Conservation (phyloP, 2,113 vertebrate genomes). For the Sardina pilchardus region DNA sequence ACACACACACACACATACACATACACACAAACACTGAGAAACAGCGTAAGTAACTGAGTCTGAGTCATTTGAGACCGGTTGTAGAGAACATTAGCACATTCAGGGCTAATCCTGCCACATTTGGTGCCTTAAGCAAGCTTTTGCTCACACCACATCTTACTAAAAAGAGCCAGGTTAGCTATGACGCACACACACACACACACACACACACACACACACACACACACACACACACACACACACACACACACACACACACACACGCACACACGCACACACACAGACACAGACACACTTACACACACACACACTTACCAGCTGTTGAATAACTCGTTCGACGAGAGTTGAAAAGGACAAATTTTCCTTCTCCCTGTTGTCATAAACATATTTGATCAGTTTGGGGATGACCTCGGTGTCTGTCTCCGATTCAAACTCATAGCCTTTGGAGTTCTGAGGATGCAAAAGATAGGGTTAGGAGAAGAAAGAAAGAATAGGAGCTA, state of each 20-base stretch:
- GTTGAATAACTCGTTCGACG: slow-evolving; percentile 90
- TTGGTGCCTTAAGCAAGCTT: too few relatives aligned
- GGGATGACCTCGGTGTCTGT: slow-evolving; percentile 96
- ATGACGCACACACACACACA: too few relatives aligned
- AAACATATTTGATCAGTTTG: slow-evolving; percentile 93
- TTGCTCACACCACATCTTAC: too few relatives aligned
- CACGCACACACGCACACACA: neutral
- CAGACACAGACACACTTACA: neutral
- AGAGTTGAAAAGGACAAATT: slow-evolving; percentile 83
- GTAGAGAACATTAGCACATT: too few relatives aligned
- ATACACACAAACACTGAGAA: neutral
- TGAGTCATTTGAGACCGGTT: too few relatives aligned
- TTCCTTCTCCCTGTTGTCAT: slow-evolving; percentile 88
- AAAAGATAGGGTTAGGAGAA: slow-evolving; percentile 32
- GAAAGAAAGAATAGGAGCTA: neutral
- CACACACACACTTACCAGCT: slow-evolving; percentile 82
- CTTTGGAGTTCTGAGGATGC: slow-evolving; percentile 82
- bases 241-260: slow-evolving; percentile 3
- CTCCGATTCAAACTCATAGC: slow-evolving; percentile 95
- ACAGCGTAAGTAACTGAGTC: too few relatives aligned
- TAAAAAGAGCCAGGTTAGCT: too few relatives aligned
- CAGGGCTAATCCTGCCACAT: too few relatives aligned
- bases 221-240: slow-evolving; percentile 15
- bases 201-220: slow-evolving; percentile 8
- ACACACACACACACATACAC: neutral